Percentiles rank a stretch among this genome's conserved stretches.
phyloP scores from a whole-genome alignment of 2,888 invertebrate genomes.

The Hyles lineata region DNA sequence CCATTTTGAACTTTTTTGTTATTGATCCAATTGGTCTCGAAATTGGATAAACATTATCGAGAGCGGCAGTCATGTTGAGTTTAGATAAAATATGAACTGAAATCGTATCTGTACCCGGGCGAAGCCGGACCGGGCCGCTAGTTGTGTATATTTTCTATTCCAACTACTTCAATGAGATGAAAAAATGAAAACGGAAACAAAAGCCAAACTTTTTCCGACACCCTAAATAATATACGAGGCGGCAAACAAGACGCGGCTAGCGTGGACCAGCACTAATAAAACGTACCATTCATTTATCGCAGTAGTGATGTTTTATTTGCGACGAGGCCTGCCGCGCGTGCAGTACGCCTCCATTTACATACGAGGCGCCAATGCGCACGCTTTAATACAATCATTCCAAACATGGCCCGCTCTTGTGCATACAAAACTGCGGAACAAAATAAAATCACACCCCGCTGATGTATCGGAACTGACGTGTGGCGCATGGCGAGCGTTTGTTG shows the following conservation, averaged over 20 bases:
- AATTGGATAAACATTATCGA: too few relatives aligned
- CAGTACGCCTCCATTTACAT: slow-evolving; percentile 59
- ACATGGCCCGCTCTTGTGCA: slow-evolving; percentile 60
- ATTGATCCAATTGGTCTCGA: too few relatives aligned
- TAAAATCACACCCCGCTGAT: background rate
- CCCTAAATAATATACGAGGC: slow-evolving; percentile 43
- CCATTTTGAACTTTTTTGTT: too few relatives aligned
- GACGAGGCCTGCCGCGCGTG: slow-evolving; percentile 36
- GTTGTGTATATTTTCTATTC: too few relatives aligned
- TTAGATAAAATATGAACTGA: too few relatives aligned
- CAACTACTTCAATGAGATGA: too few relatives aligned
- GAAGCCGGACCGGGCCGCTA: too few relatives aligned
- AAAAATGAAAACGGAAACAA: too few relatives aligned
- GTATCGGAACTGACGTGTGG: background rate
- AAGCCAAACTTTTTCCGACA: too few relatives aligned
- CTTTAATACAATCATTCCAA: slow-evolving; percentile 61
- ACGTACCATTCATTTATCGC: slow-evolving; percentile 7
- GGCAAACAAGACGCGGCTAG: slow-evolving; percentile 40
- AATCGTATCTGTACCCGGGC: too few relatives aligned
- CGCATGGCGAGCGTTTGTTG: background rate
- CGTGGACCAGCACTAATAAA: slow-evolving; percentile 23
- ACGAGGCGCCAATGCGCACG: slow-evolving; percentile 47
- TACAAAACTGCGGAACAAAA: slow-evolving; percentile 44
- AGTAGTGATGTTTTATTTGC: slow-evolving; percentile 35
- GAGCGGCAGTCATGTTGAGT: too few relatives aligned